Conservation (phyloP, 2,797 vertebrate species). For the Malacoctenus gilli region DNA sequence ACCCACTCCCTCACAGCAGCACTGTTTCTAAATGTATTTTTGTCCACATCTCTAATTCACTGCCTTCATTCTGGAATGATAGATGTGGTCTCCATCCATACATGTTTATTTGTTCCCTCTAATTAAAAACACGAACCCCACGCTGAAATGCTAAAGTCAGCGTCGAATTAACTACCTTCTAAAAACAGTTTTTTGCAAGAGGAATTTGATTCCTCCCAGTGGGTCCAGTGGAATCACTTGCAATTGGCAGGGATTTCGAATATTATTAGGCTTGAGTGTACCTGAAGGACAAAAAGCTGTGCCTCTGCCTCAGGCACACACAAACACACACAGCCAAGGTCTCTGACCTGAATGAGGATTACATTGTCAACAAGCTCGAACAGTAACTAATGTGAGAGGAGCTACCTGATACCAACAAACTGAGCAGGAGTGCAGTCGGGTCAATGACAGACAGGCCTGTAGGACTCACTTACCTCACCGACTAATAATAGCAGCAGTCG, state of each 20-base stretch:
- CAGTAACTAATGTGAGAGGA: conserved; percentile 33
- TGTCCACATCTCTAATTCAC: conserved; percentile 6
- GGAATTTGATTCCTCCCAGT: conserved; percentile 7
- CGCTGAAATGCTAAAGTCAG: too few relatives aligned
- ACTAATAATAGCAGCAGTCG: conserved; percentile 8
- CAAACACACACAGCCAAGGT: conserved; percentile 15
- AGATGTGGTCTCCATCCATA: conserved; percentile 15
- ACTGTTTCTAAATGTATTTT: conserved; percentile 15
- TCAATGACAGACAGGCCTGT: conserved; percentile 22
- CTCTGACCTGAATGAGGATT: conserved; percentile 34
- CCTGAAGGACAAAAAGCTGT: conserved; percentile 25
- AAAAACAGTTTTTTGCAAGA: conserved; percentile 11
- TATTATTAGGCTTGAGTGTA: conserved; percentile 22
- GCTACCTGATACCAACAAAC: conserved; percentile 7
- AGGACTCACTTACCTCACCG: conserved; percentile 18
- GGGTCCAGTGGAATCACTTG: conserved; percentile 11
- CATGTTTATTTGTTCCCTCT: too few relatives aligned
- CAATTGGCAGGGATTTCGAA: conserved; percentile 25
- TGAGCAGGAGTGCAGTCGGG: background rate
- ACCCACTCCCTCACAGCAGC: background rate
- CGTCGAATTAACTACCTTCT: conserved; percentile 23
- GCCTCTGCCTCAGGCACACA: background rate
- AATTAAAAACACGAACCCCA: too few relatives aligned
- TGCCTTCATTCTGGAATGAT: conserved; percentile 6
- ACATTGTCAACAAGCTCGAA: conserved; percentile 32